A percentile compares a stretch with the other conserved stretches of the same genome.
Conservation (phyloP, 2,113 vertebrate genomes). For the Osmerus eperlanus region DNA sequence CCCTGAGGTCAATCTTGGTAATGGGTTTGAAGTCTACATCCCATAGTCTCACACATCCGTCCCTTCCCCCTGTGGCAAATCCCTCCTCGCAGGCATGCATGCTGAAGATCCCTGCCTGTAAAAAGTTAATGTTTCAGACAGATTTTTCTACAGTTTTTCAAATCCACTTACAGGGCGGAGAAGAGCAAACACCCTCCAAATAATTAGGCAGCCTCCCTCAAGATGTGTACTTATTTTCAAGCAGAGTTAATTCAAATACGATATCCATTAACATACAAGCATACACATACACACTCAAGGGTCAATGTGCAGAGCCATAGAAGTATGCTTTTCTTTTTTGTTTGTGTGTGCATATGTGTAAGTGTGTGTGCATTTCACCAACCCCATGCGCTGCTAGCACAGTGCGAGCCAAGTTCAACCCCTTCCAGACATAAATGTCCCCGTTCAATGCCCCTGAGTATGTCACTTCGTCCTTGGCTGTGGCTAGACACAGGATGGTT, state of each 20-base stretch:
- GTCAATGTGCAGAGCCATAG: background rate
- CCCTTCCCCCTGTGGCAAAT: conserved; percentile 92
- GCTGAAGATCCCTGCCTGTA: conserved; percentile 95
- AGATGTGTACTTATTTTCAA: too few relatives aligned
- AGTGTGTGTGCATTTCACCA: conserved; percentile 51
- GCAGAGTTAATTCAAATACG: too few relatives aligned
- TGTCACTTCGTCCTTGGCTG: conserved; percentile 91
- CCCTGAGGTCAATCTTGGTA: conserved; percentile 96
- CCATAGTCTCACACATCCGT: conserved; percentile 94
- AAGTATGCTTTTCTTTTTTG: background rate
- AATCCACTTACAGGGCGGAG: too few relatives aligned
- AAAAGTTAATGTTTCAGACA: conserved; percentile 18
- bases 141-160: too few relatives aligned
- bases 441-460: conserved; percentile 96
- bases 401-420: conserved; percentile 81
- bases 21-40: conserved; percentile 95
- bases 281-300: too few relatives aligned
- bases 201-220: too few relatives aligned
- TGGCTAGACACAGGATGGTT: conserved; percentile 92
- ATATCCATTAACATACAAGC: too few relatives aligned
- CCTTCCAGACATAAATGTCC: conserved; percentile 95
- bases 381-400: conserved; percentile 94
- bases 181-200: too few relatives aligned
- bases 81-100: conserved; percentile 96
- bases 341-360: background rate